Percentiles rank a stretch among this genome's conserved stretches.
These are phyloP conservation scores for Leptatherina wallacei DNA, from an alignment of 2,797 vertebrate species.

Conservation along the genomic window DNA sequence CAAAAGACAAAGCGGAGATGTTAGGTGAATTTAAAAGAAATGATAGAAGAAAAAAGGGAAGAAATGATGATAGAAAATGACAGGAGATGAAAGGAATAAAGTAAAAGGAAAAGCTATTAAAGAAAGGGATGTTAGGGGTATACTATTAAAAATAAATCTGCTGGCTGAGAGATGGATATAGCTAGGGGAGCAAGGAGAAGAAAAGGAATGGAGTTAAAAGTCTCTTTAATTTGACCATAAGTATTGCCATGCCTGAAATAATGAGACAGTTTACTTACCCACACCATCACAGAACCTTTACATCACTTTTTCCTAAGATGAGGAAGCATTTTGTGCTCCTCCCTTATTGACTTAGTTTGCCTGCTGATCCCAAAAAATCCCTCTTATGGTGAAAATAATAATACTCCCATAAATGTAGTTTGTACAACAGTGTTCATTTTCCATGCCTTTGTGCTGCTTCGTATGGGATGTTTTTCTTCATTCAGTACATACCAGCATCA, in stretches of 20 bases:
- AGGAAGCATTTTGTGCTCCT: not conserved
- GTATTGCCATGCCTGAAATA: slow-evolving; percentile 36
- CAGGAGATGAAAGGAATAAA: slow-evolving; percentile 1
- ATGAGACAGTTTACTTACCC: slow-evolving; percentile 23
- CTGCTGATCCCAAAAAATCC: not conserved
- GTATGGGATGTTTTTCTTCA: too few species aligned
- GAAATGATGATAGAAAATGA: slow-evolving; percentile 15
- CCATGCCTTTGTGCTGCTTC: too few species aligned
- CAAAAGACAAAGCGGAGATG: slow-evolving; percentile 32
- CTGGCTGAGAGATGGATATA: slow-evolving; percentile 28
- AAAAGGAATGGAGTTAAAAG: slow-evolving; percentile 22
- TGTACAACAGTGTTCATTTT: too few species aligned
- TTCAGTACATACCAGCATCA: too few species aligned
- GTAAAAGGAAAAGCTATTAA: slow-evolving; percentile 12
- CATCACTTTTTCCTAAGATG: not conserved
- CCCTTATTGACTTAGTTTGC: not conserved
- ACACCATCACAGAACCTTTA: not conserved
- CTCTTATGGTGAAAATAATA: too few species aligned
- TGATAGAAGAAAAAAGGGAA: slow-evolving; percentile 7
- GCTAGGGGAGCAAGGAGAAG: slow-evolving; percentile 16
- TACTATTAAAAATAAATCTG: slow-evolving; percentile 35
- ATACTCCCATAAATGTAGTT: too few species aligned
- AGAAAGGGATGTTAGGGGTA: slow-evolving; percentile 29
- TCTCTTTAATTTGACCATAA: slow-evolving; percentile 57
- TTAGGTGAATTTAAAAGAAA: slow-evolving; percentile 29